Evolutionary conservation across 1,140 invertebrate species (phyloP).

Genomic region (Solenopsis invicta): DNA sequence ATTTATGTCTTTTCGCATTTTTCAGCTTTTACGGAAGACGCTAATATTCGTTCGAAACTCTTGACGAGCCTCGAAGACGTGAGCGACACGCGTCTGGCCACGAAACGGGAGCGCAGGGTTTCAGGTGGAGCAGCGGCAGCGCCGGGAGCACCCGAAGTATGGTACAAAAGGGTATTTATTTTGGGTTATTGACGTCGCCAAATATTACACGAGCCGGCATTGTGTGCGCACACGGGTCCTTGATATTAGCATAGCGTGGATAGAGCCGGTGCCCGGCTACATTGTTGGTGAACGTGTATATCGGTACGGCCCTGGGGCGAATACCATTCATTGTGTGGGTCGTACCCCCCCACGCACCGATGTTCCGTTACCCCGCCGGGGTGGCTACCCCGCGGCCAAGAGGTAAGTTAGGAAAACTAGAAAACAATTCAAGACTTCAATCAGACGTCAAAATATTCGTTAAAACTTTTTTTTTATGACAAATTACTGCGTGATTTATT

Average conservation of each 20-base stretch:
- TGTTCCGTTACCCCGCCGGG: constrained; percentile 12
- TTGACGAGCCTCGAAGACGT: constrained; percentile 20
- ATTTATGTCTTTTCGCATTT: not conserved
- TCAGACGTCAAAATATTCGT: constrained; percentile 1
- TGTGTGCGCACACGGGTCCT: constrained; percentile 53
- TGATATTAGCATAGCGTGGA: constrained; percentile 67
- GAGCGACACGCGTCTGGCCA: constrained; percentile 35
- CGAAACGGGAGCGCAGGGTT: constrained; percentile 46
- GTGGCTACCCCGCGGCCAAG: not conserved
- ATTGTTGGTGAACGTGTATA: constrained; percentile 64
- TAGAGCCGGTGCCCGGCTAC: constrained; percentile 49
- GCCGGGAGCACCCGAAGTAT: constrained; percentile 35
- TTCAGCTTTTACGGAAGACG: not conserved
- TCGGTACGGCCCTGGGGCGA: constrained; percentile 53
- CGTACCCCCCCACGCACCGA: constrained; percentile 19
- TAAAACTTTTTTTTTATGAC: not conserved
- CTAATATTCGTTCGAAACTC: not conserved
- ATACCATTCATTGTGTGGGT: constrained; percentile 54
- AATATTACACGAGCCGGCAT: constrained; percentile 69
- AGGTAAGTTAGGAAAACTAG: constrained; percentile 31
- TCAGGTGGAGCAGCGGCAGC: constrained; percentile 57
- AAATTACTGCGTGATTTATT: not conserved
- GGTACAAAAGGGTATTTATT: constrained; percentile 68
- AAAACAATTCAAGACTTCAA: constrained; percentile 31
- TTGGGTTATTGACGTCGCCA: constrained; percentile 69